Evolutionary conservation across 30 jellyfish, hydroid and myxozoan genomes (phyloP).

Genomic region (Pelagia noctiluca): DNA sequence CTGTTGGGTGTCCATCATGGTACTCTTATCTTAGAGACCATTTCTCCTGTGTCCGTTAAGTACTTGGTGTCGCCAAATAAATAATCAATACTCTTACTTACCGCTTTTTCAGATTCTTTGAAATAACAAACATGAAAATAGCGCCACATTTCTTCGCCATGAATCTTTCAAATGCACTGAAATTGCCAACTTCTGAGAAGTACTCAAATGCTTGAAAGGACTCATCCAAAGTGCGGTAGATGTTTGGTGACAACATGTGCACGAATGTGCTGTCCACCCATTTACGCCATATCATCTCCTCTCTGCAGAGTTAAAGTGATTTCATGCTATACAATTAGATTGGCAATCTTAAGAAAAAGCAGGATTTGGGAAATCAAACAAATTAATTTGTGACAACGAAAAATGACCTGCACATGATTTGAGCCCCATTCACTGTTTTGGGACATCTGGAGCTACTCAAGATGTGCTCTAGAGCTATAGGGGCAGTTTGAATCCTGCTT

Average conservation of each 20-base stretch:
- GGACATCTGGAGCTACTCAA: too few species aligned
- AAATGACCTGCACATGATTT: too few species aligned
- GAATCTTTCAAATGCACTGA: conserved; percentile 76
- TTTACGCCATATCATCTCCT: conserved; percentile 90
- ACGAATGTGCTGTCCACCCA: conserved; percentile 96
- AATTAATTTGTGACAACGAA: too few species aligned
- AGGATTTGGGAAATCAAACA: too few species aligned
- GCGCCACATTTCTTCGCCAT: conserved; percentile 92
- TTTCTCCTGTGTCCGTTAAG: not conserved
- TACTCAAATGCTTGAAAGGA: conserved; percentile 92
- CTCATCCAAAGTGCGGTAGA: conserved; percentile 90
- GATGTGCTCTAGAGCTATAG: too few species aligned
- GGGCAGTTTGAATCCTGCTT: too few species aligned
- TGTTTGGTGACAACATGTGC: conserved; percentile 95
- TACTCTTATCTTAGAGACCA: too few species aligned
- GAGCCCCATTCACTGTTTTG: too few species aligned
- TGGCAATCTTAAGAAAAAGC: too few species aligned
- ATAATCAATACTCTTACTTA: not conserved
- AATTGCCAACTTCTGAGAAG: conserved; percentile 91
- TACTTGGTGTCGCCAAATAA: not conserved
- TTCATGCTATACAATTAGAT: too few species aligned
- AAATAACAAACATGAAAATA: conserved; percentile 84
- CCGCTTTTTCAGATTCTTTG: conserved; percentile 86
- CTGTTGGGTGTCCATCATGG: too few species aligned
- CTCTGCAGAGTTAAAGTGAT: conserved; percentile 73